Evolutionary conservation across 2,888 invertebrate species (phyloP), one percentile per base, ranked within the genome.

Genomic region (Mesorhabditis sp.): DNA sequence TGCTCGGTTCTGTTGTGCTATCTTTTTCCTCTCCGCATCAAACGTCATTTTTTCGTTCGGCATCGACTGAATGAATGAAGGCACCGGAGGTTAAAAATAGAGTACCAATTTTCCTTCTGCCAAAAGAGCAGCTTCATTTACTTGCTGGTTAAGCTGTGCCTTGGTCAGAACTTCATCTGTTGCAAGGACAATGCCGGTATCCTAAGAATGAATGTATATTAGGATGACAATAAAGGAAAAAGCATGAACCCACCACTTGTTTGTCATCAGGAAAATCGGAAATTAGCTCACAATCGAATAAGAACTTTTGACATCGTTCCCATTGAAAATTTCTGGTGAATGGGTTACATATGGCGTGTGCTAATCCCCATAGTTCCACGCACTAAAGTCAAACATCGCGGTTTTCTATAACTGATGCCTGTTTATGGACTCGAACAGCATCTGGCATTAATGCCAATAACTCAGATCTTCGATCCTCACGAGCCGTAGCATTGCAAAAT

Each of bases 261-360:
- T 78, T 76, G 43, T 80, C 80, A 10, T 74, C 78, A 13, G 72
- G 71, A 69, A 78, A 80, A 43, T 80, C 78, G 50, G 79, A 80
- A 62, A 80, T 77, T 4, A 80, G 66, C 65, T 80, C 80, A 58
- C 80, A 80, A 62, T 80, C 80, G 73, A 80, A 79, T 13, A 80
- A 72, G 67, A 80, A 80, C 75, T 80, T 80, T 74, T 76, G 79
- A 61, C 80, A 80, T 42, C 80, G 69, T 43, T 75, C 73, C 71
- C 75, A 75, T 67, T 80, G 79, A 61, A 78, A 80, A 67, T 79
- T 70, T 43, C 74, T 72, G 6, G 73, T 67, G 68, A 80, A 80
- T 5, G 80, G 80, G 67, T 79, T 74, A 67, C 80, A 80, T 44
- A 80, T 78, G 4, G 77, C 74, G 6, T 72, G 68, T 1, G 79